phyloP scores from a whole-genome alignment of 2,113 vertebrate genomes.

The Solenodon paradoxus region DNA sequence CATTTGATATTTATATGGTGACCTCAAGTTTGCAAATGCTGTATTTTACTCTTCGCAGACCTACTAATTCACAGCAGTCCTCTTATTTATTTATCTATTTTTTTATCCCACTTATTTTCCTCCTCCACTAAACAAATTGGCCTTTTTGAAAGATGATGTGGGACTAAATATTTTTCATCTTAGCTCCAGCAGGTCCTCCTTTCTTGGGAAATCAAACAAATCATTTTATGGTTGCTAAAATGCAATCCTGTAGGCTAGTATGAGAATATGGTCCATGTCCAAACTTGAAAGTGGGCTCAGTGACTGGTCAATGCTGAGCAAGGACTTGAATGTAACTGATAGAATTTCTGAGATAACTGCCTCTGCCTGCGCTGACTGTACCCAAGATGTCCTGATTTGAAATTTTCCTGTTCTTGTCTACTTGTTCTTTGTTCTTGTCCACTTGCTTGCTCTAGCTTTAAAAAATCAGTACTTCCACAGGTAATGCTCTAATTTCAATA shows the following conservation, averaged over 20 bases:
- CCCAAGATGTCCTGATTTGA: too few species aligned
- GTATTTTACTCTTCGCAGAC: neutral
- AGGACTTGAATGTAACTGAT: too few species aligned
- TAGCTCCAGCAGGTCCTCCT: neutral
- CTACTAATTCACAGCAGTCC: neutral
- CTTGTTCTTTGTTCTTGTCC: too few species aligned
- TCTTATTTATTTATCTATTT: too few species aligned
- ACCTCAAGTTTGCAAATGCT: neutral
- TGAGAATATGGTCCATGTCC: too few species aligned
- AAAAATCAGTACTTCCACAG: neutral
- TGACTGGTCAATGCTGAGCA: too few species aligned
- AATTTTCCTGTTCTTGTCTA: too few species aligned
- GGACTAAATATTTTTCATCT: neutral
- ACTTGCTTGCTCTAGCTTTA: too few species aligned
- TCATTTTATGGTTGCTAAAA: neutral
- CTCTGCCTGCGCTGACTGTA: too few species aligned
- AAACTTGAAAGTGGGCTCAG: too few species aligned
- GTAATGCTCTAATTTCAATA: neutral
- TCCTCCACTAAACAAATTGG: neutral
- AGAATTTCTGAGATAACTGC: too few species aligned
- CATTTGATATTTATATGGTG: neutral
- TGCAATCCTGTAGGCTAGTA: too few species aligned
- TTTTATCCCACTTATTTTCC: neutral
- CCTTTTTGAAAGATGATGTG: neutral
- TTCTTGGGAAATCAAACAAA: neutral